phyloP scores from a whole-genome alignment of 2,888 invertebrate genomes.

The Athalia circularis region DNA sequence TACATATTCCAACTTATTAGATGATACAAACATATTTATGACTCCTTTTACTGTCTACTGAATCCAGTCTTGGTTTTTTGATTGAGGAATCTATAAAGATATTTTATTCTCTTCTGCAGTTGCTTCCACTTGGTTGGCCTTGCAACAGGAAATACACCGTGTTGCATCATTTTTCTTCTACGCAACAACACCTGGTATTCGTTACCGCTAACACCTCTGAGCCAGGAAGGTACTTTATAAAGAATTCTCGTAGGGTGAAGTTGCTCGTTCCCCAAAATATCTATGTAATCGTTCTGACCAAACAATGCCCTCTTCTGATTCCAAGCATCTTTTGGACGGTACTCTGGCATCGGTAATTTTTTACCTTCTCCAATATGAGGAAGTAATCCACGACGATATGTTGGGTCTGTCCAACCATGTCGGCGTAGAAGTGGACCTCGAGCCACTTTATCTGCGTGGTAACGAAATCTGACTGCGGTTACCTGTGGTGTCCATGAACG shows the following conservation, averaged over 20 bases:
- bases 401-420: slow-evolving; percentile 83
- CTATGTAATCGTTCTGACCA: slow-evolving; percentile 98
- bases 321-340: slow-evolving; percentile 86
- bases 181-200: slow-evolving; percentile 88
- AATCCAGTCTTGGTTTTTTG: slow-evolving; percentile 85
- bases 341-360: slow-evolving; percentile 81
- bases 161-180: slow-evolving; percentile 81
- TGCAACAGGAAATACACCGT: slow-evolving; percentile 77
- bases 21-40: neutral
- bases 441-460: slow-evolving; percentile 79
- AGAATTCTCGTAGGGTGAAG: slow-evolving; percentile 89
- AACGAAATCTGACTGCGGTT: slow-evolving; percentile 76
- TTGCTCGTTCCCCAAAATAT: slow-evolving; percentile 91
- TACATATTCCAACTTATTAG: slow-evolving; percentile 6
- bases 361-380: slow-evolving; percentile 79
- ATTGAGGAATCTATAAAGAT: slow-evolving; percentile 86
- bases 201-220: slow-evolving; percentile 90
- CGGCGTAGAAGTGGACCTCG: slow-evolving; percentile 80
- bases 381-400: slow-evolving; percentile 81
- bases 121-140: slow-evolving; percentile 88
- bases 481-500: slow-evolving; percentile 70
- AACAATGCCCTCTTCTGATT: slow-evolving; percentile 85
- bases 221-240: slow-evolving; percentile 92
- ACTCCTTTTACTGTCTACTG: slow-evolving; percentile 49
- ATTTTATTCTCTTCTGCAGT: slow-evolving; percentile 83